Percentiles rank a stretch among this genome's conserved stretches.
These are phyloP conservation scores for Lagocephalus sceleratus DNA, from an alignment of 2,797 vertebrate species.

Conservation along the genomic window DNA sequence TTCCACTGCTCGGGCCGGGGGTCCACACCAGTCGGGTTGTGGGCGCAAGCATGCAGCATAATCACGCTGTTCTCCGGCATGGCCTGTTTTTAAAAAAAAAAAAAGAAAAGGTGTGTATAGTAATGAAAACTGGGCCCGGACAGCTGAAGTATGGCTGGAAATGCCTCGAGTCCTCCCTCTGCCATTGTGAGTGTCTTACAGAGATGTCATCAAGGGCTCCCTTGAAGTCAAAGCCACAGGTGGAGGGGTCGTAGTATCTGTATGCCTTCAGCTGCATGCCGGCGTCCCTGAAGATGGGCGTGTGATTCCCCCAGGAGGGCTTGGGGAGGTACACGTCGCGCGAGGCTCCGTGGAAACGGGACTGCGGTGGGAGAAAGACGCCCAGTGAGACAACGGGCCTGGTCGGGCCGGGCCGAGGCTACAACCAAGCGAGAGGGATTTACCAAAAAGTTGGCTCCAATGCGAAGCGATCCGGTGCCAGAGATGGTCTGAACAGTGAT, in stretches of 20 bases:
- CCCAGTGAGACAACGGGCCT: neutral
- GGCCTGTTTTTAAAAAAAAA: slow-evolving; percentile 76
- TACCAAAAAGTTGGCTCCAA: slow-evolving; percentile 93
- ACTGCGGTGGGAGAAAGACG: slow-evolving; percentile 62
- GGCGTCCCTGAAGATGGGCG: slow-evolving; percentile 94
- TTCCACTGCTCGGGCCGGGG: slow-evolving; percentile 94
- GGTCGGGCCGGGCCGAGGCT: neutral
- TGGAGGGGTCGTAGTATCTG: slow-evolving; percentile 92
- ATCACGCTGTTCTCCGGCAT: slow-evolving; percentile 93
- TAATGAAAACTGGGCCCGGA: neutral
- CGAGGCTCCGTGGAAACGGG: slow-evolving; percentile 87
- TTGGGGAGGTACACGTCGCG: slow-evolving; percentile 92
- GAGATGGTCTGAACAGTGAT: slow-evolving; percentile 96
- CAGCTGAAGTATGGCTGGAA: too few relatives aligned
- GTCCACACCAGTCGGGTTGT: slow-evolving; percentile 98
- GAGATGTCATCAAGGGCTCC: slow-evolving; percentile 94
- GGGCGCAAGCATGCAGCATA: slow-evolving; percentile 92
- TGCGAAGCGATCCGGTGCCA: slow-evolving; percentile 91
- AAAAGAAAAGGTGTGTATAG: neutral
- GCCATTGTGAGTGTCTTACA: slow-evolving; percentile 71
- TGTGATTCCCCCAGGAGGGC: slow-evolving; percentile 98
- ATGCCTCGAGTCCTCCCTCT: neutral
- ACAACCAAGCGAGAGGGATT: slow-evolving; percentile 30
- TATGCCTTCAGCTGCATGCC: slow-evolving; percentile 93
- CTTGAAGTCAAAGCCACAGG: slow-evolving; percentile 92